Base-by-base conservation (phyloP, 2,113 vertebrate genomes). In the Microcebus ravelobensis region DNA sequence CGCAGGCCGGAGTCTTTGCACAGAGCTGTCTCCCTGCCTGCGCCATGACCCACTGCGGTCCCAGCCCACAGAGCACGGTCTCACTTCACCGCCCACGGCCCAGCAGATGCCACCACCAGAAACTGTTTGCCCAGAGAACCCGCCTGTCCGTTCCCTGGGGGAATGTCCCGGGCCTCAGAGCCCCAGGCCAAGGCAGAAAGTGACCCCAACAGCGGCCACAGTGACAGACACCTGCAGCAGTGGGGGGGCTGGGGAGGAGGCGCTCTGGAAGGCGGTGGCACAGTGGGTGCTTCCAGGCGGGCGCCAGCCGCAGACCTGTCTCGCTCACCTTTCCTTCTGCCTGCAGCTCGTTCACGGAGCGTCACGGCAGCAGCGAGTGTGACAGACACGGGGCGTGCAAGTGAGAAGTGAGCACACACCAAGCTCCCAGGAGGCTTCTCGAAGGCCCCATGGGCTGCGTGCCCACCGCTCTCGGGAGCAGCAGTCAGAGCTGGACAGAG, bases 201-300 rank as follows among this genome's bases (percentile, higher is more conserved):
- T 57, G n/a, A 25, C 55, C 9, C n/a, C 0, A 2, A 6, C 18
- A 21, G 45, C 36, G 0, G 17, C 42, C 45, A 9, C 42, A 5
- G 6, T n/a, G 3, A 52, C 10, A 34, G 48, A 57, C 10, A 36
- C 0, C 0, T 8, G 6, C 17, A 10, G 15, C 27, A 0, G 10
- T 13, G 52, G 55, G 3, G 29, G 1, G 27, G 29, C 31, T 1
- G 5, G 7, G 25, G 25, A 76, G 59, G 57, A 81, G 36, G 50
- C 3, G 18, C 0, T 36, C 48, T 34, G 25, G 6, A 20, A 5
- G 39, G 18, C 21, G 0, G 5, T 39, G 29, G 39, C 15, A 5
- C 15, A 45, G 45, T 45, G 45, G 2, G 29, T 0, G 2, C 45
- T 77, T 6, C 42, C 42, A 6, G 5, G 34, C 14, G 20, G 42